A percentile compares a stretch with the other conserved stretches of the same genome.
These are phyloP conservation scores for Gasterosteus aculeatus DNA, from an alignment of 2,113 vertebrate genomes.

Conservation along the genomic window DNA sequence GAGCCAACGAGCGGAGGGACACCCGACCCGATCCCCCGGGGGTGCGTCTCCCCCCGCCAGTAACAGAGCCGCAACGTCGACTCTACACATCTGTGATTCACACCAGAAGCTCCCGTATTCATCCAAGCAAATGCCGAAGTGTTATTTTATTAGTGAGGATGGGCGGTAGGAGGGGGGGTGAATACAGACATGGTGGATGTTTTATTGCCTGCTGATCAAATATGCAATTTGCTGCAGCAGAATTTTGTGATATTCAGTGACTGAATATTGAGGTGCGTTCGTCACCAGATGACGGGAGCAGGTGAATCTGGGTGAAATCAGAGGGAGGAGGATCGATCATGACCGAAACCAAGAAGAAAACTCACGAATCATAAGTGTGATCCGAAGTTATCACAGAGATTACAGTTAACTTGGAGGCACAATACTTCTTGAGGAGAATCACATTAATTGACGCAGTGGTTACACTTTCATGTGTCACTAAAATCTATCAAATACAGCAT, in stretches of 20 bases:
- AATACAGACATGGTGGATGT: background rate
- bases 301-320: background rate
- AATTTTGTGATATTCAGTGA: background rate
- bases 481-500: background rate
- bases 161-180: background rate
- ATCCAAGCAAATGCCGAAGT: background rate
- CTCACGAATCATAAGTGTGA: background rate
- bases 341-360: background rate
- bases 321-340: background rate
- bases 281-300: background rate
- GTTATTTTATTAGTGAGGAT: conserved; percentile 9
- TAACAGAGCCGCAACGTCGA: conserved; percentile 35
- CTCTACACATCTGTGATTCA: conserved; percentile 29
- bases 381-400: background rate
- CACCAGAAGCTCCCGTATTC: conserved; percentile 24
- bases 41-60: conserved; percentile 49
- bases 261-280: background rate
- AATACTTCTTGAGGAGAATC: background rate
- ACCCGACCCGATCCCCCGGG: conserved; percentile 25
- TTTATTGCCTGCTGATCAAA: background rate
- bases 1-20: conserved; percentile 37
- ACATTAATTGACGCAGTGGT: background rate
- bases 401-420: background rate
- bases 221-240: background rate
- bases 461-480: too few relatives aligned